Evolutionary conservation across 1,140 invertebrate genomes (phyloP), one percentile per base, ranked within the genome.

Genomic region (Diachasmimorpha longicaudata): DNA sequence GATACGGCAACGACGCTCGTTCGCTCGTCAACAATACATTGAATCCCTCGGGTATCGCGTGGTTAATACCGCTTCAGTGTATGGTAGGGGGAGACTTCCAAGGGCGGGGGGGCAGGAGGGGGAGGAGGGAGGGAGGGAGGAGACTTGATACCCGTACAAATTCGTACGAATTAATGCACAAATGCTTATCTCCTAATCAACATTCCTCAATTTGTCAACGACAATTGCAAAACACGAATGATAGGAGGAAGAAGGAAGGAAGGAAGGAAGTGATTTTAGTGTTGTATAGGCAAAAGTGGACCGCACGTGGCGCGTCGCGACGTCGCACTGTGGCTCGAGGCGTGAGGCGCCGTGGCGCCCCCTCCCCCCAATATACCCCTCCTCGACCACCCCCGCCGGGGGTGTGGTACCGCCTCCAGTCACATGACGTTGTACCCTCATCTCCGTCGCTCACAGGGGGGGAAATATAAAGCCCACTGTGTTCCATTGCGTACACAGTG

Each of bases 241-340:
- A 73, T 55, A 52, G 66, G 46, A 76, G 68, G 52, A 48, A 66
- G 69, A 73, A 76, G 76, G 75, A 74, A 69, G 75, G 75, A 78
- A 75, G 81, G 78, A 83, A 82, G 81, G 80, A 81, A 81, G 71
- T 78, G 79, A 79, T 76, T 76, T 79, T 78, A 69, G 75, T 78
- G 72, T 71, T 79, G 75, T 78, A 80, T 80, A 67, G 79, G 72
- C 78, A 68, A 78, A 70, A 79, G 69, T 81, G 82, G 74, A 84
- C 87, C 84, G 86, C 88, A 88, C 87, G 86, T 89, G 88, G 87
- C 85, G 86, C 88, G 84, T 88, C 85, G 86, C 88, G 85, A 89
- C 85, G 85, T 88, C 86, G 86, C 86, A 88, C 88, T 89, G 87
- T 81, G 48, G 88, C 88, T 88, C 80, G 80, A 82, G 88, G 86